Evolutionary conservation across 53 echinoderm and acorn worm species (phyloP).

Genomic region (Temnopleurus reevesii): DNA sequence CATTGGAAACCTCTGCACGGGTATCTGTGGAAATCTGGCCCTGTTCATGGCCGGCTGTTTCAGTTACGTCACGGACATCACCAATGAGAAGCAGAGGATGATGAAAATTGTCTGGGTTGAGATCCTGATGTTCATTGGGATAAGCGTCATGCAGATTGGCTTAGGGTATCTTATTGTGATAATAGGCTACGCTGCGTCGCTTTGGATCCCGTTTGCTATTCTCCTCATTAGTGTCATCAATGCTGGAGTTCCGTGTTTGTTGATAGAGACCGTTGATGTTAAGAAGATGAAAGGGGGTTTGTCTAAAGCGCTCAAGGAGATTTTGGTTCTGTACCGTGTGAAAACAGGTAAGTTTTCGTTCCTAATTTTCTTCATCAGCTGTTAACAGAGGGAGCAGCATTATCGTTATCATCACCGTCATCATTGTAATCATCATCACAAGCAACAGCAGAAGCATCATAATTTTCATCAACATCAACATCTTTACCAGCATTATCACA

Average conservation of each 20-base stretch:
- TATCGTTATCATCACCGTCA: too few relatives aligned
- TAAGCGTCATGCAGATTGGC: slow-evolving; percentile 55
- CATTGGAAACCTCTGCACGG: slow-evolving; percentile 48
- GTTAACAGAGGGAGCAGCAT: too few relatives aligned
- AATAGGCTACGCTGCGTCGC: neutral
- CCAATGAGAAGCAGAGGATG: slow-evolving; percentile 53
- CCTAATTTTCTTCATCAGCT: too few relatives aligned
- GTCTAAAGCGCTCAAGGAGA: neutral
- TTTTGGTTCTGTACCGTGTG: slow-evolving; percentile 35
- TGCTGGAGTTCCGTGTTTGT: slow-evolving; percentile 34
- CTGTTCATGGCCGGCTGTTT: slow-evolving; percentile 61
- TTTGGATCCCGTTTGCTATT: slow-evolving; percentile 46
- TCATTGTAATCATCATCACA: too few relatives aligned
- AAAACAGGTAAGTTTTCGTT: slow-evolving; percentile 43
- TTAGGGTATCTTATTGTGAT: slow-evolving; percentile 51
- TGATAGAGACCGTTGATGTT: slow-evolving; percentile 64
- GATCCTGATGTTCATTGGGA: slow-evolving; percentile 55
- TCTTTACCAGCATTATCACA: too few relatives aligned
- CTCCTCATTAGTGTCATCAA: slow-evolving; percentile 41
- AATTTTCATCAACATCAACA: too few relatives aligned
- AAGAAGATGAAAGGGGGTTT: neutral
- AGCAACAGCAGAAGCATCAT: too few relatives aligned
- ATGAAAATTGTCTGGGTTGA: slow-evolving; percentile 65
- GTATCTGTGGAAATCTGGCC: slow-evolving; percentile 55
- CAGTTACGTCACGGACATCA: slow-evolving; percentile 64